These are phyloP conservation scores for Aporophyla lueneburgensis DNA, from an alignment of 2,888 invertebrate species.

Conservation along the genomic window DNA sequence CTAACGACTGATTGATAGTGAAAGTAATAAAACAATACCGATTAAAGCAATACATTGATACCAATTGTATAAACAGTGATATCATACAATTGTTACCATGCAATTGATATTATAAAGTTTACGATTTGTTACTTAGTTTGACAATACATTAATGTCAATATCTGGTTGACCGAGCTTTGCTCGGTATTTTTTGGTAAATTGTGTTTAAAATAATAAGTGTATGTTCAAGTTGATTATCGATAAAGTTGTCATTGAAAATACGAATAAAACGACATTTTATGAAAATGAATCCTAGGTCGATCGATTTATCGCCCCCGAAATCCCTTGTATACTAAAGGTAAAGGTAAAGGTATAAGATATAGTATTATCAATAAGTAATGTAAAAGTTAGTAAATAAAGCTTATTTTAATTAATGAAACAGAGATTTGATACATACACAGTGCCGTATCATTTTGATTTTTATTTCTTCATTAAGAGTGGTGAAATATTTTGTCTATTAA, in stretches of 20 bases:
- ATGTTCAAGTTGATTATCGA: too few relatives aligned
- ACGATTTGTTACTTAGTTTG: slow-evolving; percentile 17
- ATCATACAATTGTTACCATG: slow-evolving; percentile 39
- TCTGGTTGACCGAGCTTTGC: too few relatives aligned
- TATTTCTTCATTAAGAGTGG: neutral
- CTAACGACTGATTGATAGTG: slow-evolving; percentile 13
- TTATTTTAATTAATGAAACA: neutral
- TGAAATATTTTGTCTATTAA: neutral
- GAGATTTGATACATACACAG: neutral
- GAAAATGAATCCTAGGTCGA: too few relatives aligned
- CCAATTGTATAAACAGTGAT: slow-evolving; percentile 47
- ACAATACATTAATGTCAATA: slow-evolving; percentile 10
- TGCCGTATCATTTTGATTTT: neutral
- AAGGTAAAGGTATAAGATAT: too few relatives aligned
- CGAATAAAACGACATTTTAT: too few relatives aligned
- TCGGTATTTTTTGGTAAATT: too few relatives aligned
- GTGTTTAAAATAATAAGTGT: too few relatives aligned
- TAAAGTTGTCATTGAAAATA: too few relatives aligned
- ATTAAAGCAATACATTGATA: slow-evolving; percentile 46
- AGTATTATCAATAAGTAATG: neutral
- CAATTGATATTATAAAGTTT: slow-evolving; percentile 13
- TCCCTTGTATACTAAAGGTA: too few relatives aligned
- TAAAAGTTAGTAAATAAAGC: neutral
- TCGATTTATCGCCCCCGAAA: too few relatives aligned
- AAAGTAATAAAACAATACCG: slow-evolving; percentile 43